Conservation (phyloP, 1,140 invertebrate species). For the Calliopsis andreniformis region DNA sequence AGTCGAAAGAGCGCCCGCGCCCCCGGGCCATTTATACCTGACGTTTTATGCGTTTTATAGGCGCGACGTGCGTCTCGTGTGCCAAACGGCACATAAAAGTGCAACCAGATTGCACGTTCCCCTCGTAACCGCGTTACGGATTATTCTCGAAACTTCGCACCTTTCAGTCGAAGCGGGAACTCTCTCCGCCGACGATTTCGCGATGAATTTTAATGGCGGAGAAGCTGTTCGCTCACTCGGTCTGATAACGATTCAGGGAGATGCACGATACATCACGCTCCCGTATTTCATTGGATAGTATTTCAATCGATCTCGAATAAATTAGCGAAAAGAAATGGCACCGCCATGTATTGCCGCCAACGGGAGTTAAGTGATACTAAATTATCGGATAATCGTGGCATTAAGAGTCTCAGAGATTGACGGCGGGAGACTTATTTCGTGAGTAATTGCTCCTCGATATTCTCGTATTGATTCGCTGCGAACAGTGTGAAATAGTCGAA, state of each 20-base stretch:
- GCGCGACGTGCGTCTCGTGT: conserved; percentile 73
- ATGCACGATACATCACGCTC: not conserved
- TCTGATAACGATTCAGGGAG: not conserved
- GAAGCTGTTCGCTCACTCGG: not conserved
- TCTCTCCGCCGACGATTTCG: not conserved
- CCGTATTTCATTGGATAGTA: not conserved
- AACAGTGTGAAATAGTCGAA: no score
- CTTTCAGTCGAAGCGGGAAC: not conserved
- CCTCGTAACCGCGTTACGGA: conserved; percentile 63
- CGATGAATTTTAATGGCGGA: conserved; percentile 1
- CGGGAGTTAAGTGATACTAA: not conserved
- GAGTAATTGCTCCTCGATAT: conserved; percentile 10
- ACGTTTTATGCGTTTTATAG: conserved; percentile 77
- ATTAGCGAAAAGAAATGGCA: not conserved
- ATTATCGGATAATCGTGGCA: not conserved
- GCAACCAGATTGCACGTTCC: conserved; percentile 60
- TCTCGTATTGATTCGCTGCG: not conserved
- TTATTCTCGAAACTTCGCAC: conserved; percentile 65
- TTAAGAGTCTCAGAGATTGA: not conserved
- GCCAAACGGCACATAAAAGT: conserved; percentile 70
- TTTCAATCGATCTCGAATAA: not conserved
- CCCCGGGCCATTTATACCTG: conserved; percentile 64
- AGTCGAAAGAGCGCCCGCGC: conserved; percentile 59
- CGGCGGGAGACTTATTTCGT: not conserved
- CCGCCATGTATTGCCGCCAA: not conserved